These are phyloP conservation scores for Callipepla squamata DNA, from an alignment of 2,113 vertebrate species.

Conservation along the genomic window DNA sequence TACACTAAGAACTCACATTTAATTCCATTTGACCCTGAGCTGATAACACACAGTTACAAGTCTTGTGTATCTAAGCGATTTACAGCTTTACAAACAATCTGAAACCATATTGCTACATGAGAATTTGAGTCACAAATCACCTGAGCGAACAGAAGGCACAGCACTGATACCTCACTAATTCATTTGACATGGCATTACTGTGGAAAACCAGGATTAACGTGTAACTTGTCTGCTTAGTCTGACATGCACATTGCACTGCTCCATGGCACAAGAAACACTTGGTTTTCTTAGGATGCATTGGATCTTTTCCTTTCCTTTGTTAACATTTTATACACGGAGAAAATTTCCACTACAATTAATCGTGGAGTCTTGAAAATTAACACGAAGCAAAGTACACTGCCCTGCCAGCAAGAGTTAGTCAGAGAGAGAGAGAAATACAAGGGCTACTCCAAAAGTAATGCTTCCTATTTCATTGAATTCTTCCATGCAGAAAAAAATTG, in stretches of 20 bases:
- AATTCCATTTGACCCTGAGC: neutral
- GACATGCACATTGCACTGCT: neutral
- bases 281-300: neutral
- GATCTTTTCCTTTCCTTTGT: neutral
- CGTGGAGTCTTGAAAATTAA: neutral
- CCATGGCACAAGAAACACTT: accelerated
- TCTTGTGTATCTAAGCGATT: neutral
- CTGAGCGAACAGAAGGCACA: slow-evolving; percentile 32
- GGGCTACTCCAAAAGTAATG: too few relatives aligned
- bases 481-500: too few relatives aligned
- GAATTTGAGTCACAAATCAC: slow-evolving; percentile 33
- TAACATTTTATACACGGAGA: neutral
- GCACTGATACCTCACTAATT: slow-evolving; percentile 38
- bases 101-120: neutral
- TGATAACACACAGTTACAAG: neutral
- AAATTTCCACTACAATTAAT: neutral
- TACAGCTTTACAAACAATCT: slow-evolving; percentile 3
- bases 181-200: slow-evolving; percentile 27
- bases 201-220: neutral
- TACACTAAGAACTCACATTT: accelerated
- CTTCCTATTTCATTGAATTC: too few relatives aligned
- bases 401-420: neutral
- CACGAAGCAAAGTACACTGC: neutral
- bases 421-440: neutral
- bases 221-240: neutral